Conservation (phyloP, 23 tunicate genomes). For the Corella eumyota region DNA sequence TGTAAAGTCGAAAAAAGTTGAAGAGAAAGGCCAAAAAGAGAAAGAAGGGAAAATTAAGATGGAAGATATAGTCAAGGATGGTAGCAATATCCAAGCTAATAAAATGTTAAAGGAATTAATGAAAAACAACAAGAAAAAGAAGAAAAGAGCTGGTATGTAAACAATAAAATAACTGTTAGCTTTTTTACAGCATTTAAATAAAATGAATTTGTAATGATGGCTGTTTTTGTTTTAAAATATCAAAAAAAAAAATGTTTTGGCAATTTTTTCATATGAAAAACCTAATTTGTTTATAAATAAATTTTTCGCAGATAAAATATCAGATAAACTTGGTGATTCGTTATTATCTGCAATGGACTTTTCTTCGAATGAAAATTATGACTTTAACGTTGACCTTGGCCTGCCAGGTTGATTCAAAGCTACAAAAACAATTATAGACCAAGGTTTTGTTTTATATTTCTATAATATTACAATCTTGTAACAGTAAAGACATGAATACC, state of each 20-base stretch:
- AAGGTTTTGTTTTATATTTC: no score
- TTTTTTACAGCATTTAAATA: no score
- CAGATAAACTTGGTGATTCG: conserved; percentile 63
- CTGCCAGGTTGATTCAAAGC: no score
- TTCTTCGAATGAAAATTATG: conserved; percentile 13
- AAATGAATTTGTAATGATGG: no score
- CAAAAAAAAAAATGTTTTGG: neutral
- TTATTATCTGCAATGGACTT: conserved; percentile 54
- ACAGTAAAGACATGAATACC: no score
- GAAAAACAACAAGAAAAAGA: conserved; percentile 70
- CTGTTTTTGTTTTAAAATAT: neutral
- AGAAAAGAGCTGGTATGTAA: conserved; percentile 69
- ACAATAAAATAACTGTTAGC: neutral
- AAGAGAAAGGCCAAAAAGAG: neutral
- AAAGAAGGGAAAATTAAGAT: conserved; percentile 4
- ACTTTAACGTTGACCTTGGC: conserved; percentile 36
- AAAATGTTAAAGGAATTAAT: conserved; percentile 43
- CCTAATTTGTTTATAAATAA: neutral
- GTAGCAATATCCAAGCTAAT: conserved; percentile 82
- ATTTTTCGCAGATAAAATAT: conserved; percentile 45
- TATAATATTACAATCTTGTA: no score
- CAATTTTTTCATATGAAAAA: no score
- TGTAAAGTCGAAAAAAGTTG: conserved; percentile 1
- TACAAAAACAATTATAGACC: no score
- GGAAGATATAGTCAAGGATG: conserved; percentile 26